A percentile compares a stretch with the other conserved stretches of the same genome.
phyloP scores from a whole-genome alignment of 2,797 vertebrate genomes.

The Tokudaia tokunoshimensis region DNA sequence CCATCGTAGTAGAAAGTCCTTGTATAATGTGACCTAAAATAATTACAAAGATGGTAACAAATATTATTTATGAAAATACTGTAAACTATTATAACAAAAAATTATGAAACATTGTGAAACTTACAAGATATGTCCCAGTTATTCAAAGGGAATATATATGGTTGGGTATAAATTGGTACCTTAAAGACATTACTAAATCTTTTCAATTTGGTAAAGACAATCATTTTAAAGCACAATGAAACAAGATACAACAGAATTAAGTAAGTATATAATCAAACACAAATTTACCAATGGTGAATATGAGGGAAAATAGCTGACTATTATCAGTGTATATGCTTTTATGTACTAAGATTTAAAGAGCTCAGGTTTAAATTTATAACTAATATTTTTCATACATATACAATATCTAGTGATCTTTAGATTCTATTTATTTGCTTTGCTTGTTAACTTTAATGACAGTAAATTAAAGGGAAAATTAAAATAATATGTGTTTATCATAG shows the following conservation, averaged over 20 bases:
- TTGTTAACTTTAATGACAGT: background rate
- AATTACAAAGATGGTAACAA: background rate
- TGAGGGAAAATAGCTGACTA: background rate
- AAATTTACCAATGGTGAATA: background rate
- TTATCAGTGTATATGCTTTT: background rate
- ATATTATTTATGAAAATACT: background rate
- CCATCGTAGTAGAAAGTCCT: background rate
- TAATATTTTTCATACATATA: background rate
- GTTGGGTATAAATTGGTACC: too few relatives aligned
- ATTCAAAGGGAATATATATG: accelerated
- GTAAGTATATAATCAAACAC: background rate
- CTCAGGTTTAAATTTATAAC: background rate
- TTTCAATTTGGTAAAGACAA: background rate
- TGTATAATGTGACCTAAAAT: background rate
- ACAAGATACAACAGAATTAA: background rate
- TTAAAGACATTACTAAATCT: background rate
- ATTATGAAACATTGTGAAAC: background rate
- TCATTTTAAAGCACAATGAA: background rate
- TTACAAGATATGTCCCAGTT: background rate
- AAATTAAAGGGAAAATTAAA: constrained; percentile 1
- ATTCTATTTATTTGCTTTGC: background rate
- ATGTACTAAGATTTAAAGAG: background rate
- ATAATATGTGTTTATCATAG: background rate
- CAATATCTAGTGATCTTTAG: background rate
- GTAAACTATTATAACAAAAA: background rate